These are phyloP conservation scores for Arbacia lixula DNA, from an alignment of 53 echinoderm and acorn worm species.

Conservation along the genomic window DNA sequence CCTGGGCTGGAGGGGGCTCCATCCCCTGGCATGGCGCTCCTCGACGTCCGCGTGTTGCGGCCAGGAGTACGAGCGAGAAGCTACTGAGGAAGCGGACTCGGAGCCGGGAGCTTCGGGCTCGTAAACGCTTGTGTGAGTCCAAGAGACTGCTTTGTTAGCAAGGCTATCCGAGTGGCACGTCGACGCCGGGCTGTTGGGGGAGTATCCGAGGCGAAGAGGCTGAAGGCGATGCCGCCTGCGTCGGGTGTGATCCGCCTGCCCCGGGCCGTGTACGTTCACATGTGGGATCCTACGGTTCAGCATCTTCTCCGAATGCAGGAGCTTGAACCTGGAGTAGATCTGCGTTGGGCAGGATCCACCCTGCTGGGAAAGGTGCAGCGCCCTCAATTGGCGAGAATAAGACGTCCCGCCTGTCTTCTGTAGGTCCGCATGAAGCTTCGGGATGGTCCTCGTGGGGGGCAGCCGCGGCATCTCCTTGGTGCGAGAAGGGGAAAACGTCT, in stretches of 20 bases:
- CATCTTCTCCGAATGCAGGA: conserved; percentile 31
- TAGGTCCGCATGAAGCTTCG: no score
- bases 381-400: neutral
- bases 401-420: neutral
- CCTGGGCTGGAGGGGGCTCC: conserved; percentile 6
- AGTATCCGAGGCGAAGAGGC: neutral
- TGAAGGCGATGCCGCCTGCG: conserved; percentile 8
- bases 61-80: neutral
- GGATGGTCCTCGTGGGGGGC: neutral
- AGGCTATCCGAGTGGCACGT: no score
- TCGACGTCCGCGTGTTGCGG: neutral
- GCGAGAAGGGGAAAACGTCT: neutral
- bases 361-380: neutral
- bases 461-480: neutral
- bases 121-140: no score
- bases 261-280: neutral
- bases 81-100: no score
- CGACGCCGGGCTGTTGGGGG: neutral
- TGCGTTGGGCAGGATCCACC: conserved; percentile 20
- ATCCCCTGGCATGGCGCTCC: neutral
- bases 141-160: no score
- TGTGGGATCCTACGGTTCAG: neutral
- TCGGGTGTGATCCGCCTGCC: neutral
- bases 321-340: conserved; percentile 38
- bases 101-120: no score